phyloP scores from a whole-genome alignment of 2,797 vertebrate species.

The Amphiprion clarkii region DNA sequence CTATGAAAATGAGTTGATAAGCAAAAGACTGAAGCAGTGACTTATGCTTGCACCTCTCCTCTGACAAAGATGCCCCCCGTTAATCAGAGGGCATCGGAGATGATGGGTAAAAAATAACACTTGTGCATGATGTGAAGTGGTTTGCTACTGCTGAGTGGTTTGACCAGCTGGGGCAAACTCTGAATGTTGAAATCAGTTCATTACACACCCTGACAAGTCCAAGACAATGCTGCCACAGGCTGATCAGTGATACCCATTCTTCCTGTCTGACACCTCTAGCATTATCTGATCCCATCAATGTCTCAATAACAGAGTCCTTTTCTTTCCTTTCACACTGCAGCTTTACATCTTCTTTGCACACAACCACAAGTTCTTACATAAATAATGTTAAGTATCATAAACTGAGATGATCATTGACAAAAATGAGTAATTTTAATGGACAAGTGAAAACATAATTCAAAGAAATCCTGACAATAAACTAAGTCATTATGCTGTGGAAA shows the following conservation, averaged over 20 bases:
- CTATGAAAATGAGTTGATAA: conserved; percentile 81
- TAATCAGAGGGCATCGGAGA: conserved; percentile 18
- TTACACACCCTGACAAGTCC: conserved; percentile 21
- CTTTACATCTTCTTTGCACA: conserved; percentile 11
- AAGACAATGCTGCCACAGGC: conserved; percentile 1
- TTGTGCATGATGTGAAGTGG: conserved; percentile 31
- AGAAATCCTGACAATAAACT: conserved; percentile 65
- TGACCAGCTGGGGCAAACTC: conserved; percentile 25
- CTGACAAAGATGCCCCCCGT: conserved; percentile 16
- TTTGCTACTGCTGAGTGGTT: conserved; percentile 45
- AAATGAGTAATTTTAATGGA: conserved; percentile 76
- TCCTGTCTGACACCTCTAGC: background rate
- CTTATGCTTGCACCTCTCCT: conserved; percentile 24
- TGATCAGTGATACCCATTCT: background rate
- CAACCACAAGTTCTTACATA: background rate
- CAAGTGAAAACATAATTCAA: conserved; percentile 67
- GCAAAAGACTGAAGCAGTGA: conserved; percentile 57
- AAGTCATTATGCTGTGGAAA: conserved; percentile 56
- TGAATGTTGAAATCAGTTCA: conserved; percentile 27
- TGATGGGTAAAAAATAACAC: conserved; percentile 2
- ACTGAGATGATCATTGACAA: conserved; percentile 50
- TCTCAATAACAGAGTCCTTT: background rate
- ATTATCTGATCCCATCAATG: background rate
- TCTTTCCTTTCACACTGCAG: conserved; percentile 5
- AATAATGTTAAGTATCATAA: conserved; percentile 14